phyloP scores from a whole-genome alignment of 1,140 invertebrate species.

The Drosophila melanogaster region DNA sequence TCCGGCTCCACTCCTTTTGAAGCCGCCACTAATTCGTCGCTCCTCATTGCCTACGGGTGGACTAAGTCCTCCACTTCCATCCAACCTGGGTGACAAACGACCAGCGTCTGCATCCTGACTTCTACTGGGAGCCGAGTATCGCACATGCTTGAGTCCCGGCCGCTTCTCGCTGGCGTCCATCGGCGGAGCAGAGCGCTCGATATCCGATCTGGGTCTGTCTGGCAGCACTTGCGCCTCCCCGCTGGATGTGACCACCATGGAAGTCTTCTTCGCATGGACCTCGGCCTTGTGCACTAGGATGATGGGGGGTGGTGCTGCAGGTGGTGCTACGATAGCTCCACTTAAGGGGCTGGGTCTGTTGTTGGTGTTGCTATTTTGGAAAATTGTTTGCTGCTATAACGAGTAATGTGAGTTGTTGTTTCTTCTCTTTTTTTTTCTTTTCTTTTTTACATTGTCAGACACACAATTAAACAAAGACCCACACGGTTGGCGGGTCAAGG shows the following conservation, averaged over 20 bases:
- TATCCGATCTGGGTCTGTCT: conserved; percentile 3
- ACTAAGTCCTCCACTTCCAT: conserved; percentile 2
- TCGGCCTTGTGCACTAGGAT: conserved; percentile 73
- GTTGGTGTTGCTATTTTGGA: conserved; percentile 77
- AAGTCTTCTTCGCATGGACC: conserved; percentile 66
- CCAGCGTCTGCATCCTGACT: conserved; percentile 44
- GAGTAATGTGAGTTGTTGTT: conserved; percentile 78
- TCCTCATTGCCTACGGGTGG: conserved; percentile 13
- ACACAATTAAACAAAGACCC: conserved; percentile 54
- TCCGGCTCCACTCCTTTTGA: conserved; percentile 28
- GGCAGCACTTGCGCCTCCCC: conserved; percentile 42
- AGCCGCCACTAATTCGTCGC: conserved; percentile 25
- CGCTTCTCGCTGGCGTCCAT: conserved; percentile 8
- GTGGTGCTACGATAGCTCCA: conserved; percentile 36
- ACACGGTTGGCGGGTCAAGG: conserved; percentile 4
- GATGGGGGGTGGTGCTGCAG: conserved; percentile 55
- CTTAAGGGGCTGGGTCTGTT: conserved; percentile 32
- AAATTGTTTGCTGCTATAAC: conserved; percentile 84
- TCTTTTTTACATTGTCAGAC: conserved; percentile 28
- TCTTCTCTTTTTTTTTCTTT: conserved; percentile 22
- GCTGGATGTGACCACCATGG: conserved; percentile 46
- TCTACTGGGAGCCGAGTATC: conserved; percentile 48
- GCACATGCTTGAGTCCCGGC: conserved; percentile 55
- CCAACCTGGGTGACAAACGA: conserved; percentile 11
- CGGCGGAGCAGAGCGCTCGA: conserved; percentile 2